Base-by-base conservation (phyloP, 1,140 invertebrate genomes). In the Drosophila parabipectinata region DNA sequence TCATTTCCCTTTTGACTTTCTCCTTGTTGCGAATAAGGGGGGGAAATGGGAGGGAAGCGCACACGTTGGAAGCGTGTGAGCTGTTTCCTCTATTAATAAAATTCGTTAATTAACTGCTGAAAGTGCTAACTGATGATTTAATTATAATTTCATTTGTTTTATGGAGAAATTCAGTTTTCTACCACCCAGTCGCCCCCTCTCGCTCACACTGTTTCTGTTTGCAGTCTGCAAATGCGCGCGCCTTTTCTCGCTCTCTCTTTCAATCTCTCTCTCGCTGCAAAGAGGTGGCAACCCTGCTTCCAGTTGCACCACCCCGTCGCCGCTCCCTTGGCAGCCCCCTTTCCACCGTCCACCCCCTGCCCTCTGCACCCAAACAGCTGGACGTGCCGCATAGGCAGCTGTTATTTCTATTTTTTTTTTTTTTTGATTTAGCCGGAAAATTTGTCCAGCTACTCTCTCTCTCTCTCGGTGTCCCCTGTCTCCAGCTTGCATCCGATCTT, bases 141-240 rank as follows among this genome's bases (percentile, higher is more conserved):
- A 75, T 75, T 66, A 63, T 67, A 75, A 39, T 57, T 75, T 9
- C 57, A 64, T 74, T 56, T 53, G 26, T 44, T 53, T 51, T 26
- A 47, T 18, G 9, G 28, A 34, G 15, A 53, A 53, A 53, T 28
- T 9, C 10, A 21, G 32, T 30, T 39, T 47, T 45, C 10, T 28
- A 15, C 12, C 37, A 28, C 15, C 41, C 34, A 37, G 34, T 12
- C 41, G 14, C 14, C 14, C 41, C 41, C 41, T 44, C 37, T 26
- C n/a, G 12, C 34, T 5, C 24, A 24, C 37, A 14, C 26, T 67
- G 15, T 53, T 5, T 14, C 7, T n/a, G 21, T 69, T 55, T 41
- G 52, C 67, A 61, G 57, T 30, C 64, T 67, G 50, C 64, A 68
- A 68, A 68, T 68, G 64, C 58, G 64, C 67, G 51, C 72, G 72